phyloP scores from a whole-genome alignment of 1,140 invertebrate genomes.

The Ephestia elutella region DNA sequence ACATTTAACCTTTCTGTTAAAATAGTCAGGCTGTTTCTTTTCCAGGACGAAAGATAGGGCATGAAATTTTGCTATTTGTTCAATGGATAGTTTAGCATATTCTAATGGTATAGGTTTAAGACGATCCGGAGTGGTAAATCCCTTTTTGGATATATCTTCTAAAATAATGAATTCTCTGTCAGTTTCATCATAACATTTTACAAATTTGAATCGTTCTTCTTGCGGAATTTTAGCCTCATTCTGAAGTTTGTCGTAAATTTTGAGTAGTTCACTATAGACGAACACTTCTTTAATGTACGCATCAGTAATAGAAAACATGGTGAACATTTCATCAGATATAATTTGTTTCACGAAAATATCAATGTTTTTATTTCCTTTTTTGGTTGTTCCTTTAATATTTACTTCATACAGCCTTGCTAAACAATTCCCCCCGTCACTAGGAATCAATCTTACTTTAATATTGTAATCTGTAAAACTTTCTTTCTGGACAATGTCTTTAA shows the following conservation, averaged over 20 bases:
- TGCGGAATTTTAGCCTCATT: constrained; percentile 27
- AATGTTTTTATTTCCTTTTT: constrained; percentile 17
- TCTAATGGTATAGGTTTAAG: constrained; percentile 36
- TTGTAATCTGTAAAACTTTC: constrained; percentile 18
- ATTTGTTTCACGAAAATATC: constrained; percentile 34
- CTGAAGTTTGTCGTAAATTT: constrained; percentile 37
- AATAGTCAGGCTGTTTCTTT: constrained; percentile 35
- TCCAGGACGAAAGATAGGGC: constrained; percentile 42
- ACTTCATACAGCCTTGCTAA: constrained; percentile 23
- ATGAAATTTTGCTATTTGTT: constrained; percentile 43
- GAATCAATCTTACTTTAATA: constrained; percentile 16
- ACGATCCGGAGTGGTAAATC: constrained; percentile 35
- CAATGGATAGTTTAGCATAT: constrained; percentile 30
- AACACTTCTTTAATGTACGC: constrained; percentile 40
- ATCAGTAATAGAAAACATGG: constrained; percentile 13
- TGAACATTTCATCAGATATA: constrained; percentile 8
- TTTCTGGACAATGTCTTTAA: constrained; percentile 22
- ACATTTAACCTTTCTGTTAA: constrained; percentile 30
- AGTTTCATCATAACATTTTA: constrained; percentile 40
- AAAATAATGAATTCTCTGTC: constrained; percentile 38
- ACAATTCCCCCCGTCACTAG: constrained; percentile 22
- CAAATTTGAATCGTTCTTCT: constrained; percentile 37
- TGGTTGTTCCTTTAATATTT: constrained; percentile 23
- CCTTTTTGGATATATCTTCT: constrained; percentile 43
- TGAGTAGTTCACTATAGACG: constrained; percentile 35